A percentile compares a stretch with the other conserved stretches of the same genome.
These are phyloP conservation scores for Antechinus flavipes DNA, from an alignment of 2,113 vertebrate species.

Conservation along the genomic window DNA sequence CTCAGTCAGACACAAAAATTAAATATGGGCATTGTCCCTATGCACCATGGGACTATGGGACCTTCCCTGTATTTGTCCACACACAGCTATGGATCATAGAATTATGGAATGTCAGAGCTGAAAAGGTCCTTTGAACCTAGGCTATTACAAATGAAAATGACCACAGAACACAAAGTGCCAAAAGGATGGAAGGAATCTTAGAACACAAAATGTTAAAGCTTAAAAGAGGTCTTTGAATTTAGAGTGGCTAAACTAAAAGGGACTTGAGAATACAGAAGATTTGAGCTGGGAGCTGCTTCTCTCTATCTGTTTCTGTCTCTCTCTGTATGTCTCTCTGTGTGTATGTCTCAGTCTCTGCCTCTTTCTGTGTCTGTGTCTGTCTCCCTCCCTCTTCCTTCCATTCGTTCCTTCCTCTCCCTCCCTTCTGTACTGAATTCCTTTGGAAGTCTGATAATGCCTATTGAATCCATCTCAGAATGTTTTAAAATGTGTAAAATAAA, in stretches of 20 bases:
- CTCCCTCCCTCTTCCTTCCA: no score
- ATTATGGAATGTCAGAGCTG: neutral
- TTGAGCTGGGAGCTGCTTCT: neutral
- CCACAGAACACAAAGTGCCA: neutral
- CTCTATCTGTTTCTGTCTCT: neutral
- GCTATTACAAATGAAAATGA: neutral
- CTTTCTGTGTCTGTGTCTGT: no score
- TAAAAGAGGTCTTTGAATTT: neutral
- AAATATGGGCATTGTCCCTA: neutral
- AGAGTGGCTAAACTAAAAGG: neutral
- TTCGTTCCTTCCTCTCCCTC: no score
- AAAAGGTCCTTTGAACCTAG: neutral
- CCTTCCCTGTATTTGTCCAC: neutral
- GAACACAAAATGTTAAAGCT: neutral
- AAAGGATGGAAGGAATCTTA: neutral
- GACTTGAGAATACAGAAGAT: neutral
- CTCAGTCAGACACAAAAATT: neutral
- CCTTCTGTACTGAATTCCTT: neutral
- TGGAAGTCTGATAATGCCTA: neutral
- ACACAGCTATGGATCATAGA: neutral
- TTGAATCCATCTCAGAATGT: neutral
- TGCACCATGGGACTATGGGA: neutral
- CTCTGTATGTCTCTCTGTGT: no score
- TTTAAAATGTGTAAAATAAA: neutral
- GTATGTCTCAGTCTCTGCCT: no score